phyloP scores from a whole-genome alignment of 2,113 vertebrate genomes.

The Mustela lutreola region DNA sequence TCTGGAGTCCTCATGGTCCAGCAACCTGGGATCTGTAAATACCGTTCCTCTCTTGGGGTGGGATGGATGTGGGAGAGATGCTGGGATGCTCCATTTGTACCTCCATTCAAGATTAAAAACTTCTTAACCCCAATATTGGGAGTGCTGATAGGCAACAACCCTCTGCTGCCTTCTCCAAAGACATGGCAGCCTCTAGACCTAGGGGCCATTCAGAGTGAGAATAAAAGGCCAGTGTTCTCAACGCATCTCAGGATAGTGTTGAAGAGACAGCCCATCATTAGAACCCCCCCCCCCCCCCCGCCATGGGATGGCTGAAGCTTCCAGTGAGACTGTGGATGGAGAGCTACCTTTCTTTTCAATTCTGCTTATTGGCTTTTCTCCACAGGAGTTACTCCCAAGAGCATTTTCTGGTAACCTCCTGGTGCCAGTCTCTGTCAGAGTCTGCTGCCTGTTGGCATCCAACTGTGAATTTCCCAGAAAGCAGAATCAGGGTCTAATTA shows the following conservation, averaged over 20 bases:
- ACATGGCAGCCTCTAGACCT: not conserved
- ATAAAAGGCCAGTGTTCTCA: not conserved
- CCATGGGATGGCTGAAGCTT: not conserved
- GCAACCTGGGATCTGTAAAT: not conserved
- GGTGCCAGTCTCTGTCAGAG: not conserved
- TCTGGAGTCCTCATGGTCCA: not conserved
- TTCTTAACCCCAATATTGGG: not conserved
- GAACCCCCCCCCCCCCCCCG: not conserved
- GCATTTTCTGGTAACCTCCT: not conserved
- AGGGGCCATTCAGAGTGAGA: not conserved
- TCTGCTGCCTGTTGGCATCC: not conserved
- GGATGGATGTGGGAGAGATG: not conserved
- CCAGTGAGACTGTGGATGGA: not conserved
- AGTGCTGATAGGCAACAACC: not conserved
- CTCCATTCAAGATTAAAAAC: not conserved
- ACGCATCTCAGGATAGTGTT: not conserved
- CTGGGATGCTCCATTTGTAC: not conserved
- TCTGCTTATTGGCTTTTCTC: not conserved
- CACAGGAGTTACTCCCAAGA: not conserved
- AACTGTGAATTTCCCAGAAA: not conserved
- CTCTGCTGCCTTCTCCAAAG: not conserved
- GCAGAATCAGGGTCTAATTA: not conserved
- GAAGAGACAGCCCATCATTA: not conserved
- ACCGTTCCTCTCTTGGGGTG: not conserved
- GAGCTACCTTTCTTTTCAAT: not conserved